Evolutionary conservation across 37 sponge, comb jelly and placozoan genomes (phyloP).

Genomic region (Beroe ovata): DNA sequence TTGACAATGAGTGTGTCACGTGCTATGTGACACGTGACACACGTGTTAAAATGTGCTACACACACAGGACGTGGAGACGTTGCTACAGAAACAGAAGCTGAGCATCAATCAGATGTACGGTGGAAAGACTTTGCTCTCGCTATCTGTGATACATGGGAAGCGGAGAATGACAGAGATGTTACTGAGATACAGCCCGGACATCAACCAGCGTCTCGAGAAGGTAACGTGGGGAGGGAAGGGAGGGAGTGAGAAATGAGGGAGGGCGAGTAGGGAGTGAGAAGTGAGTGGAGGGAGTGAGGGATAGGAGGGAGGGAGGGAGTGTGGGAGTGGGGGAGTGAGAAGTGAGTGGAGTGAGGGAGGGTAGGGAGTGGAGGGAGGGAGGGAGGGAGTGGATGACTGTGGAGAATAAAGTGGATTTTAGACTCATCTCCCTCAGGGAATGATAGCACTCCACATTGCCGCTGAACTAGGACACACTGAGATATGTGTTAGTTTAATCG

Average conservation of each 20-base stretch:
- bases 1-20: too few relatives aligned
- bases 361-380: too few relatives aligned
- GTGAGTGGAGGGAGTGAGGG: too few relatives aligned
- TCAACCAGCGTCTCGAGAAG: slow-evolving; percentile 42
- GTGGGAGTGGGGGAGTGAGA: too few relatives aligned
- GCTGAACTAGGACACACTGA: slow-evolving; percentile 56
- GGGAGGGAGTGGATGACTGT: too few relatives aligned
- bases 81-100: slow-evolving; percentile 32
- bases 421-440: not conserved
- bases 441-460: slow-evolving; percentile 50
- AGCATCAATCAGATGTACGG: slow-evolving; percentile 61
- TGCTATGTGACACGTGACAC: not conserved
- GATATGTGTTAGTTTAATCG: slow-evolving; percentile 59
- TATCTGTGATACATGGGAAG: slow-evolving; percentile 51
- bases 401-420: too few relatives aligned
- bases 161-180: slow-evolving; percentile 63
- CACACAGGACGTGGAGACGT: slow-evolving; percentile 55
- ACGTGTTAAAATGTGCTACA: too few relatives aligned
- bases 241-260: too few relatives aligned
- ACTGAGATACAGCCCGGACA: slow-evolving; percentile 19
- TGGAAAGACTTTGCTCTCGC: slow-evolving; percentile 27
- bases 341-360: too few relatives aligned
- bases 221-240: too few relatives aligned
- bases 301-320: too few relatives aligned
- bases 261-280: too few relatives aligned